phyloP scores from a whole-genome alignment of 2,888 invertebrate species.

The Hermaeophaga mercurialis region DNA sequence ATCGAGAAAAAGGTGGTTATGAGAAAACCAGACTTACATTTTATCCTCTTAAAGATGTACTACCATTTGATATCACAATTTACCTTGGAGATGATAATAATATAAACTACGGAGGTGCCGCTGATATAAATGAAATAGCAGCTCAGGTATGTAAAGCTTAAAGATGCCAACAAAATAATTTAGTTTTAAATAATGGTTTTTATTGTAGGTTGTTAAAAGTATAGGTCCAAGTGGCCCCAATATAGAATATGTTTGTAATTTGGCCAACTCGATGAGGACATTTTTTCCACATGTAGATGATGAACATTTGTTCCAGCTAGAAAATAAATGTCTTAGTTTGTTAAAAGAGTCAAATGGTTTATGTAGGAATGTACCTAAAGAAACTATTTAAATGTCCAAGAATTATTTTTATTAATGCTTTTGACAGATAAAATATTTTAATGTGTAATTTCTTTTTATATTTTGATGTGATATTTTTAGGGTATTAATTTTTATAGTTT shows the following conservation, averaged over 20 bases:
- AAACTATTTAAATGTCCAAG: no score
- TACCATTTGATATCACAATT: constrained; percentile 72
- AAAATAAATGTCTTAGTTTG: constrained; percentile 32
- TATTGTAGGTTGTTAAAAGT: constrained; percentile 1
- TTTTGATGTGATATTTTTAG: no score
- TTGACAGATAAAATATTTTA: no score
- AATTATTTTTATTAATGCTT: no score
- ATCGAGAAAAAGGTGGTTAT: constrained; percentile 93
- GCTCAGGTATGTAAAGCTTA: constrained; percentile 73
- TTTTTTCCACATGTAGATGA: constrained; percentile 76
- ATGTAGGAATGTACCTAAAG: not conserved
- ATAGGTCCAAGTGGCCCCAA: constrained; percentile 88
- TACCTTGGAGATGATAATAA: constrained; percentile 86
- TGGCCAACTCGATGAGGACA: constrained; percentile 77
- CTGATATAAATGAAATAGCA: constrained; percentile 79
- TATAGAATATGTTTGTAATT: constrained; percentile 86
- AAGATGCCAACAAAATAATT: constrained; percentile 54
- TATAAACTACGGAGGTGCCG: constrained; percentile 71
- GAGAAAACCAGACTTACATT: constrained; percentile 73
- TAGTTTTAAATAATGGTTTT: not conserved
- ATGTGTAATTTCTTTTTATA: no score
- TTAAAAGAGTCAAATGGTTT: not conserved
- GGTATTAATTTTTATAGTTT: no score
- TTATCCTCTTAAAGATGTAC: constrained; percentile 62
- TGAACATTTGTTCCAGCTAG: constrained; percentile 67